Base-by-base conservation (phyloP, 2,113 vertebrate genomes). In the Otis tarda region DNA sequence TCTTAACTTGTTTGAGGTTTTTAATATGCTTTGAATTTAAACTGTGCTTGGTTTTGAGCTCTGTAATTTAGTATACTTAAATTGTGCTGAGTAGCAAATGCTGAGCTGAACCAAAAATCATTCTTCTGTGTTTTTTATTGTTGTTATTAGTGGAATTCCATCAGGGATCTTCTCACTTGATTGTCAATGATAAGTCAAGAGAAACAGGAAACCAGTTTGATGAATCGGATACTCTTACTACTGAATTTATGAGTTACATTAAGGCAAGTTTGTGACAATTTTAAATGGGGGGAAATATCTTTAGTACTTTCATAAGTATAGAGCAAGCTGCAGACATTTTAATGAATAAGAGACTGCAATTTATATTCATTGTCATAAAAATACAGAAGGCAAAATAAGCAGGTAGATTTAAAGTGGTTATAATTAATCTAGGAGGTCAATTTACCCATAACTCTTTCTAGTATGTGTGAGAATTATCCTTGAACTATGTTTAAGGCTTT, bases 171-270 rank as follows among this genome's bases (percentile, higher is more conserved):
- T 98, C 98, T 57, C 97, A 96, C 6, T 65, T 97, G 79, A 97
- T 97, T 24, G 96, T 97, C 87, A 97, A 37, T 80, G 98, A 97
- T 60, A 98, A 97, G 79, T 97, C 98, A 63, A 98, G 88, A 97
- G 97, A 98, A 94, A 97, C 97, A 74, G 97, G 94, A 96, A 97
- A 98, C 37, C 97, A 98, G 59, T 98, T 98, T 88, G 97, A 97
- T 88, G 97, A 97, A 89, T 93, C 98, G 7, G 97, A 98, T 45
- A 77, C 95, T 45, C 98, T 99, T 59, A 98, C 96, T 94, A 78
- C 98, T 4, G 98, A 98, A 87, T 99, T 99, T 79, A 93, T 98
- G 95, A 98, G 95, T 97, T 99, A 98, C 95, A 98, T 98, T 89
- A 98, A 99, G 99, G 99, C 96, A 98, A 98, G 98, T 91, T 69